Base-by-base conservation (phyloP, 2,797 vertebrate species). In the Australoheros facetus region DNA sequence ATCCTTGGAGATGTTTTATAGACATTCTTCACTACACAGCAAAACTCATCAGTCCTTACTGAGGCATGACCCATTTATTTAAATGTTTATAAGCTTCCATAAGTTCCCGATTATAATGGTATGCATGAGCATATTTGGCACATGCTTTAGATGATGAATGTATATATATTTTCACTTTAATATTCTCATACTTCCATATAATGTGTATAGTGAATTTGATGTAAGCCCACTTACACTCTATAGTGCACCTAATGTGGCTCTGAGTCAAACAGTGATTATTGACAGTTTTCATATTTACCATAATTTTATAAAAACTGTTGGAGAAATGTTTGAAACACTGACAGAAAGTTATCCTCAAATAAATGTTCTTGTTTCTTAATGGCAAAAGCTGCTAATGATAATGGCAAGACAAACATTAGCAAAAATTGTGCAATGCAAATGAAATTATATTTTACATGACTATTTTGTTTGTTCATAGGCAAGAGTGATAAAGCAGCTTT, bases 31-130 rank as follows among this genome's bases (percentile, higher is more conserved):
- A 80, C 39, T 57, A 75, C 75, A 87, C 89, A 88, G 80, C 85
- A 79, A 82, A 90, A 85, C 74, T 77, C 77, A 85, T 88, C 85
- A 80, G 85, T 56, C 77, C 70, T 78, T 83, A 51, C 77, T 91
- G 82, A 75, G 77, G 85, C 84, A 77, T 82, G 85, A 87, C 75
- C 57, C 75, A 83, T 88, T 91, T 83, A 83, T 87, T 88, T 77
- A 72, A 87, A 82, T 78, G 74, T 76, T 79, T 85, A 83, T 79
- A 84, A 85, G 82, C 70, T 78, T 69, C 45, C 45, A 69, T 69
- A 51, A 32, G 64, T 69, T 51, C 64, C 4, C 17, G 16, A 28
- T 69, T 69, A 17, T 69, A 71, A 66, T 51, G 71, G 11, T 69
- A 26, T 30, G 26, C 1, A 34, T 71, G 16, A 58, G 37, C 23